phyloP scores from a whole-genome alignment of 2,113 vertebrate genomes.

The Poeciliopsis prolifica region DNA sequence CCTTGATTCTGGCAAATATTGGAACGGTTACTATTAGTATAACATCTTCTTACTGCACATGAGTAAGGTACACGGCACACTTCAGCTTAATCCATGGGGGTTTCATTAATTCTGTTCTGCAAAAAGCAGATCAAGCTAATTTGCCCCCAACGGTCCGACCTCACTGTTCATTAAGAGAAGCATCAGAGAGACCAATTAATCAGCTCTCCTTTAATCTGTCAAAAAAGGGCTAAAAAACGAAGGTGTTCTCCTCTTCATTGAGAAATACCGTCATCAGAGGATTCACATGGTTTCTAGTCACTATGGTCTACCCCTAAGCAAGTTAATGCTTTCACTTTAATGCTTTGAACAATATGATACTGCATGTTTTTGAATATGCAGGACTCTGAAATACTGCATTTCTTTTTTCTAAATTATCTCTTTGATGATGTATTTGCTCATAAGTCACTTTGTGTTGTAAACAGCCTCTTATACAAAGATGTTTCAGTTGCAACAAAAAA shows the following conservation, averaged over 20 bases:
- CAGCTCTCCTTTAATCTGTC: conserved; percentile 75
- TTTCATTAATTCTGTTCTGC: conserved; percentile 75
- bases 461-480: not conserved
- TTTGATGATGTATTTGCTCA: not conserved
- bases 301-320: conserved; percentile 26
- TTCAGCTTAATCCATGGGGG: conserved; percentile 58
- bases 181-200: conserved; percentile 81
- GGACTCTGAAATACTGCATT: not conserved
- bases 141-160: conserved; percentile 73
- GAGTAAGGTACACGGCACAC: conserved; percentile 50
- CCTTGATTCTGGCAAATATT: conserved; percentile 48
- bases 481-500: not conserved
- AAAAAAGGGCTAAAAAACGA: conserved; percentile 44
- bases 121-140: conserved; percentile 77
- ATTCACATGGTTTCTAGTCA: conserved; percentile 22
- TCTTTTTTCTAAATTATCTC: not conserved
- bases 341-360: conserved; percentile 24
- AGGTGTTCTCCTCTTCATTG: conserved; percentile 49
- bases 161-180: conserved; percentile 79
- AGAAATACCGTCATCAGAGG: conserved; percentile 59
- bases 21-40: conserved; percentile 17
- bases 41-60: conserved; percentile 21
- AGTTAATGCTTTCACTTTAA: not conserved
- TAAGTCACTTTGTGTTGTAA: conserved; percentile 3
- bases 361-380: conserved; percentile 9